Conservation (phyloP, 2,888 invertebrate species). For the Macrophya alboannulata region DNA sequence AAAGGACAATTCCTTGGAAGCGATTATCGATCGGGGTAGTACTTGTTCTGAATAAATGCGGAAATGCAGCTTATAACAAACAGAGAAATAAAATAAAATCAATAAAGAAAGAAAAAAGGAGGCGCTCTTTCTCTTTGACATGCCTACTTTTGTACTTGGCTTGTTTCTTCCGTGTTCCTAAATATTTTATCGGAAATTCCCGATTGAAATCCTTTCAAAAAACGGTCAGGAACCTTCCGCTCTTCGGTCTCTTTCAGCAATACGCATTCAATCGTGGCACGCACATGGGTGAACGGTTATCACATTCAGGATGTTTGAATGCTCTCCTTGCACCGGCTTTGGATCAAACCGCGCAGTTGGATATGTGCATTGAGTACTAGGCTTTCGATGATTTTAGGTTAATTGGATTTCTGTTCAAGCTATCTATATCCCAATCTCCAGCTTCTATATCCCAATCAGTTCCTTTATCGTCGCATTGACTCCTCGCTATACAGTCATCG, state of each 20-base stretch:
- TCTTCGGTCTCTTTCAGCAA: not conserved
- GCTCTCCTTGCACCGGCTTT: not conserved
- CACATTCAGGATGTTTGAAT: constrained; percentile 24
- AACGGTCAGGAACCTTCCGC: not conserved
- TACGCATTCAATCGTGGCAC: not conserved
- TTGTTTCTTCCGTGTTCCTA: not conserved
- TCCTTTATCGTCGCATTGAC: not conserved
- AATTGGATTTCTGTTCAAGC: constrained; percentile 67
- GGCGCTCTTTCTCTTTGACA: not conserved
- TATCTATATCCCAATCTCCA: not conserved
- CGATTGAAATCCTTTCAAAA: not conserved
- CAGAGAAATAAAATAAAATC: not conserved
- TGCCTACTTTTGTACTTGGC: not conserved
- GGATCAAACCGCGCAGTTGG: not conserved
- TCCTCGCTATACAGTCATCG: not conserved
- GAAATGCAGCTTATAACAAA: not conserved
- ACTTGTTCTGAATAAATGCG: not conserved
- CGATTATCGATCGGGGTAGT: not conserved
- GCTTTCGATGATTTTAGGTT: constrained; percentile 63
- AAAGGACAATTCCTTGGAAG: not conserved
- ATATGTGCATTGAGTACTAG: not conserved
- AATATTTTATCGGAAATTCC: not conserved
- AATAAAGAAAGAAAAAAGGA: not conserved
- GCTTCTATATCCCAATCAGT: not conserved
- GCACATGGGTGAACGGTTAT: constrained; percentile 1